phyloP scores from a whole-genome alignment of 2,888 invertebrate genomes.

The Leucoma salicis region DNA sequence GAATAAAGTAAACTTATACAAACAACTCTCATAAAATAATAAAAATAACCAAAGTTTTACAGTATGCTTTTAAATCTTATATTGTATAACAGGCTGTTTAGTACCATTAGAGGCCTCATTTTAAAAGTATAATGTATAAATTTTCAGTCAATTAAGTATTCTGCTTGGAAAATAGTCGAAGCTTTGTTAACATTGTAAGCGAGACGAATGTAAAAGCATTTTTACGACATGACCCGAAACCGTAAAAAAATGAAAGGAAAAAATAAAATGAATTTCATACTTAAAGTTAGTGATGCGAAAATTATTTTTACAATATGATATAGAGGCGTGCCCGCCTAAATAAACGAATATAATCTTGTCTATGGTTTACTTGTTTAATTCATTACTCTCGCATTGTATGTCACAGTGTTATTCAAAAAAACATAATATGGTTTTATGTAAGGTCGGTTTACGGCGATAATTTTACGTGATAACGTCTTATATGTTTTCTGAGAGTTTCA shows the following conservation, averaged over 20 bases:
- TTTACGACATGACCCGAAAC: conserved; percentile 60
- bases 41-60: neutral
- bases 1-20: neutral
- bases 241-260: conserved; percentile 57
- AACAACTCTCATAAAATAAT: neutral
- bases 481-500: no score
- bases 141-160: conserved; percentile 52
- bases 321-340: neutral
- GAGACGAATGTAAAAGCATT: conserved; percentile 68
- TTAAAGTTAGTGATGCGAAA: conserved; percentile 35
- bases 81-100: conserved; percentile 28
- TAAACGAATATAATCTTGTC: no score
- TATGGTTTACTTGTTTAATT: no score
- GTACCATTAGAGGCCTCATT: conserved; percentile 29
- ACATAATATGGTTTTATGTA: no score
- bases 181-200: conserved; percentile 66
- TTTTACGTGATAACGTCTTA: no score
- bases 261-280: conserved; percentile 67
- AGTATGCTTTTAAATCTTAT: conserved; percentile 10
- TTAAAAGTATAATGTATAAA: conserved; percentile 34
- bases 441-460: no score
- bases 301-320: conserved; percentile 3
- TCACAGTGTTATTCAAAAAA: no score
- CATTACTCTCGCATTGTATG: no score
- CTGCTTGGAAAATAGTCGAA: conserved; percentile 54